Evolutionary conservation across 2,888 invertebrate genomes (phyloP).

Genomic region (Acanthosepion pharaonis): DNA sequence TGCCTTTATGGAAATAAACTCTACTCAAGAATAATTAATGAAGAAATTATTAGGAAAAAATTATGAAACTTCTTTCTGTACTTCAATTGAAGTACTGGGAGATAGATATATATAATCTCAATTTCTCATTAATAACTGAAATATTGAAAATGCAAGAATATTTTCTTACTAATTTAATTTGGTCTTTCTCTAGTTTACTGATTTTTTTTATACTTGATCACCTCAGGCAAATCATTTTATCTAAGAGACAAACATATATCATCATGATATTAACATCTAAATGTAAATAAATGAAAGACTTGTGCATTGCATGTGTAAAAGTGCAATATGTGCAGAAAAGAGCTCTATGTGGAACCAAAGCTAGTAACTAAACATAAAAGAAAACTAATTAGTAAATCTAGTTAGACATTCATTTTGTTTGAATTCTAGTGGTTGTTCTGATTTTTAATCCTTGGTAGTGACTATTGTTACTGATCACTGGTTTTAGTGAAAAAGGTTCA

Average conservation of each 20-base stretch:
- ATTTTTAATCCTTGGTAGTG: background rate
- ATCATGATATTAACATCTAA: background rate
- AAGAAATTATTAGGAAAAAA: background rate
- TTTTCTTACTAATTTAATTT: background rate
- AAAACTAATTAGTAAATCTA: background rate
- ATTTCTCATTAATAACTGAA: background rate
- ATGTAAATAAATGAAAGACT: background rate
- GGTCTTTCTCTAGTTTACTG: background rate
- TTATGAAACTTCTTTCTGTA: background rate
- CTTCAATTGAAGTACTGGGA: background rate
- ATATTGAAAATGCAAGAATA: slow-evolving; percentile 33
- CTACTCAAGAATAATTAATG: slow-evolving; percentile 25
- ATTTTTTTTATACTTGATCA: background rate
- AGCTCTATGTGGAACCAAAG: background rate
- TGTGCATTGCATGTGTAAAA: background rate
- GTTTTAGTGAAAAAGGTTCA: too few species aligned
- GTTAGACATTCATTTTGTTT: background rate
- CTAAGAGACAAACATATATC: background rate
- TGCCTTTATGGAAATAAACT: background rate
- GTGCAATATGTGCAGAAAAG: background rate
- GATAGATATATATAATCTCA: background rate
- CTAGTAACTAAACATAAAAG: background rate
- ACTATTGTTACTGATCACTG: too few species aligned
- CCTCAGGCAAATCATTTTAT: background rate
- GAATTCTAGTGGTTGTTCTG: background rate